Evolutionary conservation across 2,888 invertebrate genomes (phyloP).

Genomic region (Coenonympha glycerion): DNA sequence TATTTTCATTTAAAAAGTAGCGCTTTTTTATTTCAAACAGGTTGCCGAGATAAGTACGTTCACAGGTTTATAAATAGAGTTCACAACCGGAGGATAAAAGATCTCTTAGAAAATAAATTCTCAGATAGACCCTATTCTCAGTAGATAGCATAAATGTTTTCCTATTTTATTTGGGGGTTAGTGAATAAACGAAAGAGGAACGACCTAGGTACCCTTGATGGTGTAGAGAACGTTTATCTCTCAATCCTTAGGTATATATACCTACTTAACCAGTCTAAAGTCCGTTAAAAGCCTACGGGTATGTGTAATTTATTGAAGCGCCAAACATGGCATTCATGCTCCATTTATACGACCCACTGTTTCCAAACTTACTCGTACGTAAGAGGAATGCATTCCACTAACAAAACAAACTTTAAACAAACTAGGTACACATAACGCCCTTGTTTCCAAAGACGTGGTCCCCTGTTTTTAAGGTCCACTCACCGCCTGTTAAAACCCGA

Average conservation of each 20-base stretch:
- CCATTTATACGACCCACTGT: too few relatives aligned
- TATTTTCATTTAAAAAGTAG: background rate
- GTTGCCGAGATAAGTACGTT: background rate
- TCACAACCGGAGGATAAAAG: background rate
- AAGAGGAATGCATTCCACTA: background rate
- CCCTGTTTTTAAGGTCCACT: background rate
- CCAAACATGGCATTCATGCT: too few relatives aligned
- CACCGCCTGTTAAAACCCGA: background rate
- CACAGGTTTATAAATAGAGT: too few relatives aligned
- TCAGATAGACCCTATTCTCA: too few relatives aligned
- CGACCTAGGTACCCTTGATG: background rate
- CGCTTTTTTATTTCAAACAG: background rate
- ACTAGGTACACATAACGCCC: background rate
- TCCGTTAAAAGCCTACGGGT: too few relatives aligned
- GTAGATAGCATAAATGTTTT: background rate
- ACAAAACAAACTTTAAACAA: background rate
- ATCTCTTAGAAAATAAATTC: background rate
- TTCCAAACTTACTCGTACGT: too few relatives aligned
- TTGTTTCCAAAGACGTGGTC: constrained; percentile 1
- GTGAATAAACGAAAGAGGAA: background rate
- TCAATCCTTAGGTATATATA: too few relatives aligned
- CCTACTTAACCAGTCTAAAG: too few relatives aligned
- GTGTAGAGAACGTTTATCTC: too few relatives aligned
- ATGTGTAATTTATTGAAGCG: too few relatives aligned
- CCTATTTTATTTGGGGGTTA: background rate